Base-by-base conservation (phyloP, 1,140 invertebrate species). In the Papilio xuthus region DNA sequence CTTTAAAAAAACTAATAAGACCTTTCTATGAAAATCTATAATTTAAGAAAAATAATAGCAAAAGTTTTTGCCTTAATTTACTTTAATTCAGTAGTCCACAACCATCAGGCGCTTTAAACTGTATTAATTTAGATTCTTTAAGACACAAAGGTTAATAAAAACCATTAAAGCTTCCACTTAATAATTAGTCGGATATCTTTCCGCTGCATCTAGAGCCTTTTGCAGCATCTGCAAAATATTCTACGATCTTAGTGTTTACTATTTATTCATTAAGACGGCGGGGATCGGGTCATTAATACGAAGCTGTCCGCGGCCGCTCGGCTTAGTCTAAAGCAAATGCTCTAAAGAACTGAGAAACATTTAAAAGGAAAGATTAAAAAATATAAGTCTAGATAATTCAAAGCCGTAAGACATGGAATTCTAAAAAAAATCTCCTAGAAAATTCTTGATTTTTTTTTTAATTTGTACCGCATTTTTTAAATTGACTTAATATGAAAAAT, bases 221-320 rank as follows among this genome's bases (percentile, higher is more conserved):
- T 37, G 13, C 41, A 9, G 26, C 23, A 67, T 32, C 23, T 28
- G 3, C 9, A 26, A 15, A 50, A 73, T 47, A n/a, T 23, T 73
- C 71, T 47, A 73, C 50, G 71, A 28, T 26, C 73, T 75, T 37
- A 75, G 26, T 60, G 73, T 75, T 75, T 26, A 15, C 26, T 75
- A 75, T 75, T 75, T 75, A 75, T 53, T 75, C 47, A 56, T 75
- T 75, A 75, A 75, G 32, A 41, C 13, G 28, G 71, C 6, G 28
- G 47, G 26, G 18, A 75, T 75, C 26, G 23, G 13, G 23, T 75
- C 50, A 56, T 75, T 75, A 75, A 75, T 75, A 41, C 73, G 15
- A 56, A 37, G 47, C 73, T 75, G 26, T 75, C 42, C 50, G 50
- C 50, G 50, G 50, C 47, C 50, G 73, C 20, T 50, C 28, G 32